Conservation (phyloP, 2,888 invertebrate species). For the Aleiodes alternator region DNA sequence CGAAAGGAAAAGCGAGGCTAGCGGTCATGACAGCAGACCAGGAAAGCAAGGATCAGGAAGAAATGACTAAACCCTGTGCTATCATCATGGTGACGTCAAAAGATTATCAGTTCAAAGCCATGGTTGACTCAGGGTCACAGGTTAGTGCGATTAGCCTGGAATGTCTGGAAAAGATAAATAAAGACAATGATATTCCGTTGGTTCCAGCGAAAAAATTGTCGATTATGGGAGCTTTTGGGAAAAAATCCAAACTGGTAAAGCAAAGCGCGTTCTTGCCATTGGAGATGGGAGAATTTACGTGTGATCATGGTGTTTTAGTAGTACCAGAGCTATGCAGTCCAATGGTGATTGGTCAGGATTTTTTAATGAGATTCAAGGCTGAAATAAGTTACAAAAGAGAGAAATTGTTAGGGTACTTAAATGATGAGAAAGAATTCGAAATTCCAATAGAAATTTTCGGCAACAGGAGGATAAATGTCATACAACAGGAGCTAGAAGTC, state of each 20-base stretch:
- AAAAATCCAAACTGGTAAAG: background rate
- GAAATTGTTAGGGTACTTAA: background rate
- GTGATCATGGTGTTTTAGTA: background rate
- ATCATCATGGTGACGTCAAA: no score
- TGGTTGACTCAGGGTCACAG: background rate
- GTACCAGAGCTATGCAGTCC: background rate
- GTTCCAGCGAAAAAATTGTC: background rate
- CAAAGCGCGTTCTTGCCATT: background rate
- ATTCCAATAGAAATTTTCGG: no score
- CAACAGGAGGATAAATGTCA: no score
- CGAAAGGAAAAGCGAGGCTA: no score
- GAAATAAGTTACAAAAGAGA: background rate
- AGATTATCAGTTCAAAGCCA: no score
- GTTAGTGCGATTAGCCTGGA: background rate
- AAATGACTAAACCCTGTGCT: no score
- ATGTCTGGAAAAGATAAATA: background rate
- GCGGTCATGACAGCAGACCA: no score
- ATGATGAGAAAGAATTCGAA: background rate
- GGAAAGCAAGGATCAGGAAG: no score
- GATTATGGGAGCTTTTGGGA: background rate
- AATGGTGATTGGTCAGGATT: constrained; percentile 19
- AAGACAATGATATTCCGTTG: background rate
- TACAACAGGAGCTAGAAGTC: background rate
- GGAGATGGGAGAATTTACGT: background rate
- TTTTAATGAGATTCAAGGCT: background rate